These are phyloP conservation scores for Lichenostomus cassidix DNA, from an alignment of 2,113 vertebrate species.

Conservation along the genomic window DNA sequence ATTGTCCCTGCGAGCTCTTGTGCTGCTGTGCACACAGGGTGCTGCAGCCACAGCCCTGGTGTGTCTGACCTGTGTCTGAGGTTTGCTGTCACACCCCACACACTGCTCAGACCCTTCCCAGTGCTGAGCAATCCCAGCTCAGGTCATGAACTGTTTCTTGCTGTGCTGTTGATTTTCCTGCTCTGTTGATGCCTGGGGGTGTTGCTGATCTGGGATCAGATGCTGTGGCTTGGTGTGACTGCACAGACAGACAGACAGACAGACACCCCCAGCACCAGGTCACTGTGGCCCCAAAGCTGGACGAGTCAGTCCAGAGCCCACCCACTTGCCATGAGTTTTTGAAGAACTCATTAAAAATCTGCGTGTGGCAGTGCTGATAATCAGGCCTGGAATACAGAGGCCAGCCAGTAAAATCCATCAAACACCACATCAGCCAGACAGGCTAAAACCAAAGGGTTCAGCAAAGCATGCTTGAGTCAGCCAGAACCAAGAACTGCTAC, in stretches of 20 bases:
- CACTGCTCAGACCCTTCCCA: neutral
- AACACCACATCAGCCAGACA: constrained; percentile 11
- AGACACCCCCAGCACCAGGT: neutral
- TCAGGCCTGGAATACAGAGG: neutral
- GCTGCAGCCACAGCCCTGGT: neutral
- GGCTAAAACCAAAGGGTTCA: neutral
- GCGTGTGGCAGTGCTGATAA: neutral
- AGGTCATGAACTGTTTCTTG: neutral
- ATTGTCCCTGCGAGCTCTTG: neutral
- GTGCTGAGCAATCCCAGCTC: neutral
- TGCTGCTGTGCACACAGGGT: neutral
- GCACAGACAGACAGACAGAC: neutral
- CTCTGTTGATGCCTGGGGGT: neutral
- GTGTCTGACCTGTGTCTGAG: neutral
- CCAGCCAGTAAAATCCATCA: neutral
- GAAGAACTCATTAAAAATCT: neutral
- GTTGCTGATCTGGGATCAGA: neutral
- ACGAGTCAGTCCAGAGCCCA: neutral
- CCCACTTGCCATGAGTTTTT: neutral
- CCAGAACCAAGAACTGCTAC: neutral
- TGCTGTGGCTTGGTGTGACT: neutral
- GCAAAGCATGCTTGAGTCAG: neutral
- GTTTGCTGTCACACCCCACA: neutral
- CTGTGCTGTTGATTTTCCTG: neutral
- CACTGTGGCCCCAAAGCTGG: neutral